Conservation (phyloP, 2,797 vertebrate genomes). For the Gobionotothen gibberifrons region DNA sequence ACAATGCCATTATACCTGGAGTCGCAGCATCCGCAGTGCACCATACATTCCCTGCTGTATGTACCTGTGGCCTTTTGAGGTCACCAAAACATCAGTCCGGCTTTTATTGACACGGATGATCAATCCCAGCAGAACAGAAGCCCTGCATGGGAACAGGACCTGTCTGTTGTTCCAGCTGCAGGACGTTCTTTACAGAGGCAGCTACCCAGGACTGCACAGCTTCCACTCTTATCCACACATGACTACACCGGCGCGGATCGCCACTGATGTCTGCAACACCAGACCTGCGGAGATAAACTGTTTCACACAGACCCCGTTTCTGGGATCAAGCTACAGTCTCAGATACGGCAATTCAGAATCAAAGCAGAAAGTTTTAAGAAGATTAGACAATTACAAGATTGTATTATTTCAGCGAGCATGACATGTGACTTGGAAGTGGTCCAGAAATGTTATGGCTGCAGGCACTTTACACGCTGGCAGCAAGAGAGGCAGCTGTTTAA, state of each 20-base stretch:
- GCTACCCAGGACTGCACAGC: conserved; percentile 66
- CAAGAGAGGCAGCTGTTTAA: conserved; percentile 41
- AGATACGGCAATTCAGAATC: conserved; percentile 27
- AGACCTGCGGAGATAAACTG: conserved; percentile 56
- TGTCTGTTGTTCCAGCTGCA: conserved; percentile 82
- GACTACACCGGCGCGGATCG: conserved; percentile 59
- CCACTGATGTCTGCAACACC: conserved; percentile 62
- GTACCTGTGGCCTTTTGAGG: conserved; percentile 45
- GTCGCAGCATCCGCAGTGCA: conserved; percentile 1
- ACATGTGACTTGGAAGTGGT: conserved; percentile 39
- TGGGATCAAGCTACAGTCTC: conserved; percentile 22
- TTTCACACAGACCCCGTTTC: conserved; percentile 42
- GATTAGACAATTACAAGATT: conserved; percentile 15
- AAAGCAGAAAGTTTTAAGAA: conserved; percentile 3
- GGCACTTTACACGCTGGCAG: conserved; percentile 34
- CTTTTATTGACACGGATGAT: conserved; percentile 45
- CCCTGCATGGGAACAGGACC: conserved; percentile 70
- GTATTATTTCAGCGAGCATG: conserved; percentile 20
- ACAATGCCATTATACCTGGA: background rate
- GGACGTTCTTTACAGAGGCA: conserved; percentile 74
- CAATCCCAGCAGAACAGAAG: conserved; percentile 68
- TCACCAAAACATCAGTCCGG: conserved; percentile 53
- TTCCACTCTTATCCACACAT: conserved; percentile 76
- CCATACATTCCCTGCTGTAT: conserved; percentile 11
- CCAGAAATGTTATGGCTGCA: conserved; percentile 45